These are phyloP conservation scores for Sylvicola fuscatus DNA, from an alignment of 2,888 invertebrate species.

Conservation along the genomic window DNA sequence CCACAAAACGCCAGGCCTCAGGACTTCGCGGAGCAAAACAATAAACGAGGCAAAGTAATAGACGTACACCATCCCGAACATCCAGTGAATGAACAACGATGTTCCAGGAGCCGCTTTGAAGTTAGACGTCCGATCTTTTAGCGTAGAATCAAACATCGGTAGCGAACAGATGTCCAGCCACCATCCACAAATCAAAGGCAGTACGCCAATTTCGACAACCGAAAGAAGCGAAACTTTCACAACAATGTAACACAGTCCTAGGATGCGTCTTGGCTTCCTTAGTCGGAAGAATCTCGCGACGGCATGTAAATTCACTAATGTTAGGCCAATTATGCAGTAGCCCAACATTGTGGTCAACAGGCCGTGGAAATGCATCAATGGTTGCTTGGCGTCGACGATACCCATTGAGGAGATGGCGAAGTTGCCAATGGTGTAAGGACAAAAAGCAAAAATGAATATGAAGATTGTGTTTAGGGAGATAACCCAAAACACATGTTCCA, in stretches of 20 bases:
- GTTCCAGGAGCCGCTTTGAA: slow-evolving; percentile 87
- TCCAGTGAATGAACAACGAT: slow-evolving; percentile 96
- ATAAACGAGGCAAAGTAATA: slow-evolving; percentile 98
- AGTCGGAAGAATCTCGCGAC: slow-evolving; percentile 63
- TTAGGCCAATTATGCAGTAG: slow-evolving; percentile 74
- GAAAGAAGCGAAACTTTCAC: slow-evolving; percentile 76
- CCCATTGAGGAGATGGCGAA: slow-evolving; percentile 55
- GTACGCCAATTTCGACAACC: slow-evolving; percentile 91
- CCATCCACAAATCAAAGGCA: slow-evolving; percentile 95
- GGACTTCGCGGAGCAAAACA: slow-evolving; percentile 72
- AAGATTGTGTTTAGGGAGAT: slow-evolving; percentile 92
- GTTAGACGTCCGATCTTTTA: slow-evolving; percentile 70
- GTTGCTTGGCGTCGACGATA: slow-evolving; percentile 20
- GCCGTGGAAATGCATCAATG: slow-evolving; percentile 73
- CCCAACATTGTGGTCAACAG: slow-evolving; percentile 82
- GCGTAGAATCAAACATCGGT: slow-evolving; percentile 73
- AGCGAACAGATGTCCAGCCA: slow-evolving; percentile 97
- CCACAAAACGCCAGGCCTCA: slow-evolving; percentile 95
- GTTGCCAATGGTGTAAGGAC: slow-evolving; percentile 88
- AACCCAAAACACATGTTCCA: slow-evolving; percentile 99
- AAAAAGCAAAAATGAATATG: slow-evolving; percentile 91
- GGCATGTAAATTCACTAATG: slow-evolving; percentile 64
- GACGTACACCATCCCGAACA: slow-evolving; percentile 96
- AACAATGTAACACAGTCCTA: slow-evolving; percentile 76
- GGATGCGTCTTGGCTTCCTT: slow-evolving; percentile 56